A percentile compares a stretch with the other conserved stretches of the same genome.
phyloP scores from a whole-genome alignment of 2,888 invertebrate species.

The Hemicrepidius hirtus region DNA sequence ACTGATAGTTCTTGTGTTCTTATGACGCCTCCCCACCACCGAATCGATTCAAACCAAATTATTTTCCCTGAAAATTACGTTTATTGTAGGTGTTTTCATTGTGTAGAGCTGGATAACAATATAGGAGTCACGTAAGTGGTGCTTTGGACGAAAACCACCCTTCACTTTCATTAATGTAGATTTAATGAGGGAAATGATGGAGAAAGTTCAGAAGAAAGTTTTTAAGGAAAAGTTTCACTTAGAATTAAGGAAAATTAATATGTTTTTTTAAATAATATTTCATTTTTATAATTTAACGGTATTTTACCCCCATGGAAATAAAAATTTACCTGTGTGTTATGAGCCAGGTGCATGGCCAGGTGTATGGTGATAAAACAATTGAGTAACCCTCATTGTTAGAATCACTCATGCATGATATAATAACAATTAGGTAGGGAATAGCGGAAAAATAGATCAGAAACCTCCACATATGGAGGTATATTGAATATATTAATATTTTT shows the following conservation, averaged over 20 bases:
- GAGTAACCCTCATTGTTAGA: slow-evolving; percentile 51
- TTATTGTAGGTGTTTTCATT: slow-evolving; percentile 27
- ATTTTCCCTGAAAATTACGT: slow-evolving; percentile 43
- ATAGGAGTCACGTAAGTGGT: slow-evolving; percentile 11
- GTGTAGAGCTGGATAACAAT: not conserved
- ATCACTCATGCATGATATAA: slow-evolving; percentile 46
- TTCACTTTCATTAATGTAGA: slow-evolving; percentile 24
- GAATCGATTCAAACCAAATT: slow-evolving; percentile 48
- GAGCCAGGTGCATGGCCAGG: slow-evolving; percentile 57
- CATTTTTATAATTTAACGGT: slow-evolving; percentile 52
- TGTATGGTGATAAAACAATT: slow-evolving; percentile 54
- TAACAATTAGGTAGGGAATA: not conserved
- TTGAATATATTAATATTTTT: too few species aligned
- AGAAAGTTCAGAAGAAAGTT: slow-evolving; percentile 1
- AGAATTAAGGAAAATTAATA: too few species aligned
- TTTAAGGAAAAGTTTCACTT: too few species aligned
- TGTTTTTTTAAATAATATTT: too few species aligned
- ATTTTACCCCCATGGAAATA: slow-evolving; percentile 42
- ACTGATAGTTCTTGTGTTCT: slow-evolving; percentile 51
- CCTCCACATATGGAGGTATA: not conserved
- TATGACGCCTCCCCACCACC: slow-evolving; percentile 48
- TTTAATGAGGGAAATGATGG: slow-evolving; percentile 12
- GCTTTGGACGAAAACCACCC: slow-evolving; percentile 17
- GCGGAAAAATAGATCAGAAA: not conserved
- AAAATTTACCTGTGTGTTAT: slow-evolving; percentile 36